Conservation (phyloP, 1,140 invertebrate genomes). For the Helicoverpa armigera region DNA sequence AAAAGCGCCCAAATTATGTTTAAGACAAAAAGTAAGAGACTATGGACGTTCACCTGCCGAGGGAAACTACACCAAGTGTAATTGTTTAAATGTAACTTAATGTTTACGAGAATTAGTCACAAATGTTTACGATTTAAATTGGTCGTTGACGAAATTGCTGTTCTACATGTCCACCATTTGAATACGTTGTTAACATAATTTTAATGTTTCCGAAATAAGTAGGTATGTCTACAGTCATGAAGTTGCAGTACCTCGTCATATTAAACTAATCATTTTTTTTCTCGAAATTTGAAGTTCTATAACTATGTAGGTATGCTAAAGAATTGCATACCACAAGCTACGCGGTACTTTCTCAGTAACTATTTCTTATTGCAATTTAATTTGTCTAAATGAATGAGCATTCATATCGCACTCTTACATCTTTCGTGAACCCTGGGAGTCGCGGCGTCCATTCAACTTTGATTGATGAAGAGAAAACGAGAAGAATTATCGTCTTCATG, state of each 20-base stretch:
- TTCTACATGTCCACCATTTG: not conserved
- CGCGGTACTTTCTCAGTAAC: slow-evolving; percentile 7
- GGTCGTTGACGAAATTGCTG: slow-evolving; percentile 12
- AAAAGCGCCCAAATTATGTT: slow-evolving; percentile 66
- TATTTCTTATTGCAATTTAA: slow-evolving; percentile 47
- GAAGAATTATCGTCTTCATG: slow-evolving; percentile 4
- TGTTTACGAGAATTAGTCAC: slow-evolving; percentile 13
- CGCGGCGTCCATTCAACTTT: slow-evolving; percentile 16
- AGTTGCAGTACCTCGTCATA: too few relatives aligned
- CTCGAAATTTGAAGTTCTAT: not conserved
- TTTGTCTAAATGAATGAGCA: slow-evolving; percentile 42
- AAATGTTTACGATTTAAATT: slow-evolving; percentile 7
- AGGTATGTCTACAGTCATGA: too few relatives aligned
- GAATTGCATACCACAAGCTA: not conserved
- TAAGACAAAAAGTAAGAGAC: slow-evolving; percentile 61
- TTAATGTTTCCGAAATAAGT: too few relatives aligned
- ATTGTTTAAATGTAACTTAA: slow-evolving; percentile 48
- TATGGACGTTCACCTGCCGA: slow-evolving; percentile 62
- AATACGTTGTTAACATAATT: not conserved
- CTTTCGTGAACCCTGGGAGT: slow-evolving; percentile 4
- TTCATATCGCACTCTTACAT: slow-evolving; percentile 38
- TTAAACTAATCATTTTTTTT: not conserved
- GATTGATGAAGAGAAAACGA: slow-evolving; percentile 40
- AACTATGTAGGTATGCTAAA: not conserved
- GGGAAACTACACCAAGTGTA: slow-evolving; percentile 33